A percentile compares a stretch with the other conserved stretches of the same genome.
phyloP scores from a whole-genome alignment of 2,797 vertebrate genomes.

The Siniperca undulata region DNA sequence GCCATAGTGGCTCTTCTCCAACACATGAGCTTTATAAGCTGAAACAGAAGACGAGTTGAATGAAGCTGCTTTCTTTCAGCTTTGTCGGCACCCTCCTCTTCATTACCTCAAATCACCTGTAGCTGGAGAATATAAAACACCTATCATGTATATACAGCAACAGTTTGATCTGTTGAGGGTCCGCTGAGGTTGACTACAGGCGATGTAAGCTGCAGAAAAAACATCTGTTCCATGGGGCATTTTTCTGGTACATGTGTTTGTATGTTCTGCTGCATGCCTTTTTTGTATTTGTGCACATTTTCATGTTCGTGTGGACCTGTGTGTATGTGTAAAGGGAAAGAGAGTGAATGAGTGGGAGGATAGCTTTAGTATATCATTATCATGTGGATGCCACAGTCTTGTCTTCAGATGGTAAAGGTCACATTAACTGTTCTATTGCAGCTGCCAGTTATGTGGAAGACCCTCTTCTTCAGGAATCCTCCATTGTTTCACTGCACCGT shows the following conservation, averaged over 20 bases:
- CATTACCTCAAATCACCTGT: slow-evolving; percentile 57
- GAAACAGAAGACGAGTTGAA: slow-evolving; percentile 47
- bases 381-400: slow-evolving; percentile 36
- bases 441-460: slow-evolving; percentile 37
- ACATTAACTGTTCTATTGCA: slow-evolving; percentile 35
- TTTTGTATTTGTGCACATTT: background rate
- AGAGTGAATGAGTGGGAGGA: slow-evolving; percentile 52
- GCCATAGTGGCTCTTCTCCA: slow-evolving; percentile 48
- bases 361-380: slow-evolving; percentile 55
- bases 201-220: slow-evolving; percentile 14
- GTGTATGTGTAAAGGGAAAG: slow-evolving; percentile 11
- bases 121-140: slow-evolving; percentile 38
- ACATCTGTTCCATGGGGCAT: slow-evolving; percentile 22
- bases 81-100: background rate
- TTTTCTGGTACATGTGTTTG: background rate
- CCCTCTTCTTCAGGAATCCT: slow-evolving; percentile 30
- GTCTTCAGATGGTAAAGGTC: slow-evolving; percentile 53
- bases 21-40: slow-evolving; percentile 42
- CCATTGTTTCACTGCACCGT: background rate
- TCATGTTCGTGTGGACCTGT: slow-evolving; percentile 22
- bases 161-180: background rate
- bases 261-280: slow-evolving; percentile 1
- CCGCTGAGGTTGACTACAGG: slow-evolving; percentile 17
- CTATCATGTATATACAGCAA: slow-evolving; percentile 7
- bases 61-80: slow-evolving; percentile 37